Conservation (phyloP, 2,888 invertebrate species). For the Calliphora vomitoria region DNA sequence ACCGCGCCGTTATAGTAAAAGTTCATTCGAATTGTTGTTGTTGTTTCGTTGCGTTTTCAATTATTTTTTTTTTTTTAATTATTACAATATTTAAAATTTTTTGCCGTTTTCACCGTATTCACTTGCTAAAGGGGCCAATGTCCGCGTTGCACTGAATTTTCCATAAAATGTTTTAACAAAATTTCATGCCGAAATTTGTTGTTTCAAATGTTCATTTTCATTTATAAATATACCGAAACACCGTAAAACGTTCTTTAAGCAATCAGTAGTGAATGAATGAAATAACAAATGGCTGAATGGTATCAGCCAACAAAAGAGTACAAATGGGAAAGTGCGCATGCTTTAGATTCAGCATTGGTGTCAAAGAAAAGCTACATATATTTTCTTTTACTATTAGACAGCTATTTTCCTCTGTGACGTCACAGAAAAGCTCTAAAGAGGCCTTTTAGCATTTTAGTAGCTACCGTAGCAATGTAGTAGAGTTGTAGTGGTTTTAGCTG, state of each 20-base stretch:
- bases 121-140: constrained; percentile 76
- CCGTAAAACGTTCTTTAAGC: neutral
- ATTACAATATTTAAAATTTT: neutral
- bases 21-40: constrained; percentile 18
- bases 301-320: constrained; percentile 16
- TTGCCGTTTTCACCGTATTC: constrained; percentile 47
- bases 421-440: constrained; percentile 79
- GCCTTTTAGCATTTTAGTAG: constrained; percentile 2
- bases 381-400: neutral
- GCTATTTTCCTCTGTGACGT: constrained; percentile 77
- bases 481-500: neutral
- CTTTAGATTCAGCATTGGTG: neutral
- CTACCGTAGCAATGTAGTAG: neutral
- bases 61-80: constrained; percentile 25
- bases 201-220: constrained; percentile 28
- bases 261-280: neutral
- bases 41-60: constrained; percentile 18
- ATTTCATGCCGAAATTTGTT: constrained; percentile 46
- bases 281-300: constrained; percentile 44
- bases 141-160: constrained; percentile 78
- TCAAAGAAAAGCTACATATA: constrained; percentile 48
- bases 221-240: neutral
- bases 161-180: constrained; percentile 59
- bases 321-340: constrained; percentile 45
- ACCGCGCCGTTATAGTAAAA: neutral